Percentiles rank a stretch among this genome's conserved stretches.
These are phyloP conservation scores for Berghia stephanieae DNA, from an alignment of 1,140 invertebrate species.

Conservation along the genomic window DNA sequence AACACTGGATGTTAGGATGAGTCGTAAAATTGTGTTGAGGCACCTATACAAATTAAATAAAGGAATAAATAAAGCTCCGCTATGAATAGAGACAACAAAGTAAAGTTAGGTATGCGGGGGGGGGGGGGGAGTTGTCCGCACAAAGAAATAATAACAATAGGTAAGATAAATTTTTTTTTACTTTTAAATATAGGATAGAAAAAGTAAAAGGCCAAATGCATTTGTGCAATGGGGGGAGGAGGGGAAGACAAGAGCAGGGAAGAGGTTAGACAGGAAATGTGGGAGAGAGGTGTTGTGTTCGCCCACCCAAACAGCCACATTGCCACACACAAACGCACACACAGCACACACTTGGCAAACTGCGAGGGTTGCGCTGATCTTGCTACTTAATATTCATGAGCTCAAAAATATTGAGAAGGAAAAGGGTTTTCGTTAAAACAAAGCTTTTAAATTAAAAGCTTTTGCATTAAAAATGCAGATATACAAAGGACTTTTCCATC, in stretches of 20 bases:
- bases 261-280: not conserved
- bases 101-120: too few species aligned
- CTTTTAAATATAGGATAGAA: not conserved
- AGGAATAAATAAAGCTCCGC: too few species aligned
- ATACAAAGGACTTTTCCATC: not conserved
- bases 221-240: not conserved
- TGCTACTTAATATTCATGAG: slow-evolving; percentile 36
- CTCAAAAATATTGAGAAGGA: not conserved
- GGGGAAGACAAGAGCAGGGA: not conserved
- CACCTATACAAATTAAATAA: not conserved
- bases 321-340: slow-evolving; percentile 20
- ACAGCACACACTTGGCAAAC: not conserved
- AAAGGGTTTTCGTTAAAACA: slow-evolving; percentile 22
- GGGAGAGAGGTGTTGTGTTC: not conserved
- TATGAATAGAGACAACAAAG: too few species aligned
- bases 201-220: not conserved
- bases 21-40: not conserved
- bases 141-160: not conserved
- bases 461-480: not conserved
- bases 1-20: not conserved
- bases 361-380: not conserved
- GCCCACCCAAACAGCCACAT: not conserved
- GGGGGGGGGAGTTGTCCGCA: too few species aligned
- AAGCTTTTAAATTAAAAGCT: not conserved
- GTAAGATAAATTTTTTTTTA: not conserved